These are phyloP conservation scores for Phalloptychus januarius DNA, from an alignment of 2,797 vertebrate genomes.

Conservation along the genomic window DNA sequence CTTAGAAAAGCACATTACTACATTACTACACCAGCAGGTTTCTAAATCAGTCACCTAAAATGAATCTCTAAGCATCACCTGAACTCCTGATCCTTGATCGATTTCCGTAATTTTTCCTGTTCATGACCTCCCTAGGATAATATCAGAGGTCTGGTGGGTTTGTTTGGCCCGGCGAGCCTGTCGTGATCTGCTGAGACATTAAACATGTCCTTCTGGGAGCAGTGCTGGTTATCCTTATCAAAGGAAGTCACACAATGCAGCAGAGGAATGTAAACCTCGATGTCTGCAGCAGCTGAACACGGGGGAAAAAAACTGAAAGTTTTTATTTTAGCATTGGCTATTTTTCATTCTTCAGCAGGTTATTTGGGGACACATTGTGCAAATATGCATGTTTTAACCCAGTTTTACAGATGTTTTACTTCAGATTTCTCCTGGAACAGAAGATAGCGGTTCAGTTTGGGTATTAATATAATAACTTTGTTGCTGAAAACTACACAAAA, in stretches of 20 bases:
- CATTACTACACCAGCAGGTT: constrained; percentile 54
- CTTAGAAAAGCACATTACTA: constrained; percentile 47
- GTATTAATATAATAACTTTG: constrained; percentile 2
- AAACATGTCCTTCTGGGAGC: constrained; percentile 49
- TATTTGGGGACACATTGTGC: constrained; percentile 41
- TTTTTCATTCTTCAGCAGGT: constrained; percentile 55
- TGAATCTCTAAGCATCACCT: constrained; percentile 36
- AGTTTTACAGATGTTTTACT: constrained; percentile 27
- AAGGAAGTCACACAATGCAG: constrained; percentile 71
- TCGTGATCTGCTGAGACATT: constrained; percentile 41
- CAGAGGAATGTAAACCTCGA: constrained; percentile 67
- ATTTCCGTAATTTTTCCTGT: constrained; percentile 57
- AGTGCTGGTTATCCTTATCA: constrained; percentile 60
- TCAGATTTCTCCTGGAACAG: constrained; percentile 25
- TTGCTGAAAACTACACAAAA: constrained; percentile 29
- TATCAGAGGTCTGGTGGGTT: constrained; percentile 57
- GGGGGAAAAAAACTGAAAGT: constrained; percentile 18
- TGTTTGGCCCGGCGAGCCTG: constrained; percentile 45
- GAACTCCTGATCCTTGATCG: constrained; percentile 36
- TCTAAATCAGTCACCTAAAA: constrained; percentile 57
- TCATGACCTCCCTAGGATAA: constrained; percentile 49
- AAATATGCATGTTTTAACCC: constrained; percentile 5
- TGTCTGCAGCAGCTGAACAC: constrained; percentile 45
- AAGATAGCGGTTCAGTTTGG: constrained; percentile 33
- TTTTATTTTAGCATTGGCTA: constrained; percentile 19